Conservation (phyloP, 2,113 vertebrate genomes). For the Castor canadensis region DNA sequence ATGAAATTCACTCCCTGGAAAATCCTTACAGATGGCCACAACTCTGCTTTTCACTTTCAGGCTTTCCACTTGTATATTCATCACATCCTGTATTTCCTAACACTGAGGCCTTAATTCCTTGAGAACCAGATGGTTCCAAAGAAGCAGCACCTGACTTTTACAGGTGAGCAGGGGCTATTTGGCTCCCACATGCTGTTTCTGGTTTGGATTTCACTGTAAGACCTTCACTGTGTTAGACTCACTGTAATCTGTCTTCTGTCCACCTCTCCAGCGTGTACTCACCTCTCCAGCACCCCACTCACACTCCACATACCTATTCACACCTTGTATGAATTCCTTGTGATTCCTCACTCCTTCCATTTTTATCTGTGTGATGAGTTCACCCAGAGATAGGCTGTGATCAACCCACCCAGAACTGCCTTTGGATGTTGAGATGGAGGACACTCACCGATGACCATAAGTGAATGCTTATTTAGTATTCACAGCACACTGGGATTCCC, state of each 20-base stretch:
- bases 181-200: not conserved
- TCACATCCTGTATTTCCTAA: not conserved
- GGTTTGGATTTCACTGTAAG: not conserved
- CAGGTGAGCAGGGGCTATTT: not conserved
- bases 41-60: not conserved
- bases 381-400: not conserved
- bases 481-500: not conserved
- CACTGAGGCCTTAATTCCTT: not conserved
- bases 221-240: not conserved
- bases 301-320: not conserved
- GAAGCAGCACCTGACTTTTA: not conserved
- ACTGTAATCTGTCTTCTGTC: not conserved
- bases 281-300: not conserved
- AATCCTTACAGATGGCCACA: not conserved
- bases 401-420: not conserved
- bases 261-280: not conserved
- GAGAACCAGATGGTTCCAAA: not conserved
- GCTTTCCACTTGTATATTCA: not conserved
- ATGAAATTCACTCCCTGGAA: slow-evolving; percentile 34
- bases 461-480: not conserved
- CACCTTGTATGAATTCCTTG: not conserved
- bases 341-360: not conserved
- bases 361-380: not conserved
- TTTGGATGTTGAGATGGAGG: not conserved
- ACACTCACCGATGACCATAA: not conserved